Conservation (phyloP, 1,140 invertebrate species). For the Musca vetustissima region DNA sequence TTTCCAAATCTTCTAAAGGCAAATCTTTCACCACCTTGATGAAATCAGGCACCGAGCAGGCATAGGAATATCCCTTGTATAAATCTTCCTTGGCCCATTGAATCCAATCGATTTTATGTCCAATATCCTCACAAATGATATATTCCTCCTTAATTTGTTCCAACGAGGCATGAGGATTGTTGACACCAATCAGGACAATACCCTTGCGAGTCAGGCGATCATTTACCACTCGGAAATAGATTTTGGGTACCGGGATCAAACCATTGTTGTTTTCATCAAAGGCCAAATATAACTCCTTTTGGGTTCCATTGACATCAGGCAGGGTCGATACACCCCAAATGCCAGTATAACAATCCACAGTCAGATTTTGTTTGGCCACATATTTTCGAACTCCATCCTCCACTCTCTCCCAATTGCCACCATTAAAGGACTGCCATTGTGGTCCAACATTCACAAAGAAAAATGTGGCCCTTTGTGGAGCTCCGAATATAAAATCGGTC, state of each 20-base stretch:
- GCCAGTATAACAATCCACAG: slow-evolving; percentile 64
- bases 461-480: slow-evolving; percentile 65
- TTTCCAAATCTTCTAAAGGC: slow-evolving; percentile 44
- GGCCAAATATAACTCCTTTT: slow-evolving; percentile 58
- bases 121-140: slow-evolving; percentile 59
- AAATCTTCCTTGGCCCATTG: slow-evolving; percentile 58
- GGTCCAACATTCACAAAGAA: slow-evolving; percentile 67
- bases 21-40: slow-evolving; percentile 54
- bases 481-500: slow-evolving; percentile 64
- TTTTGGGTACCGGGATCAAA: slow-evolving; percentile 59
- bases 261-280: slow-evolving; percentile 53
- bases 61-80: slow-evolving; percentile 64
- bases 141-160: slow-evolving; percentile 50
- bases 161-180: slow-evolving; percentile 61
- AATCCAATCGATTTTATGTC: slow-evolving; percentile 57
- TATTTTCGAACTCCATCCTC: slow-evolving; percentile 57
- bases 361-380: slow-evolving; percentile 43
- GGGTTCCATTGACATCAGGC: slow-evolving; percentile 55
- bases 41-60: slow-evolving; percentile 65
- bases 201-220: slow-evolving; percentile 57
- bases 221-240: slow-evolving; percentile 64
- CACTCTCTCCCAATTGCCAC: slow-evolving; percentile 64
- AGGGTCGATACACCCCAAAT: slow-evolving; percentile 60
- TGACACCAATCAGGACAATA: slow-evolving; percentile 61
- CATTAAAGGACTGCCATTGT: slow-evolving; percentile 68